phyloP scores from a whole-genome alignment of 2,888 invertebrate genomes.

The Macroteleia sp. region DNA sequence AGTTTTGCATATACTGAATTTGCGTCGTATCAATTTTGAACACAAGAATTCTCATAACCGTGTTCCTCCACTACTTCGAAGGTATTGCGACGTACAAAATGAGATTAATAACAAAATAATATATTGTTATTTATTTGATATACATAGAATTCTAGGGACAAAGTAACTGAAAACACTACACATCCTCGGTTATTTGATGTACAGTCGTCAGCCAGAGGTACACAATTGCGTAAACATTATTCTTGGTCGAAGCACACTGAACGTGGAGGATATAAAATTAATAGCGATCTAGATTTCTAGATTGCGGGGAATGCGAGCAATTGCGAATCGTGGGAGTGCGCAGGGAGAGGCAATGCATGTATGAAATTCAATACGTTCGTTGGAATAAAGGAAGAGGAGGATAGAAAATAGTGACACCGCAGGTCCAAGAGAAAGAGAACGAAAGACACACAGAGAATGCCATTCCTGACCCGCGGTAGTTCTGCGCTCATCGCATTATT shows the following conservation, averaged over 20 bases:
- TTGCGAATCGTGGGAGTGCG: slow-evolving; percentile 81
- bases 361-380: slow-evolving; percentile 81
- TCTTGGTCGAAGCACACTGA: slow-evolving; percentile 59
- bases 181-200: slow-evolving; percentile 36
- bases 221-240: slow-evolving; percentile 61
- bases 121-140: slow-evolving; percentile 32
- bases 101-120: slow-evolving; percentile 30
- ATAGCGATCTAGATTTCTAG: slow-evolving; percentile 83
- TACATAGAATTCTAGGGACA: background rate
- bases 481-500: slow-evolving; percentile 80
- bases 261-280: slow-evolving; percentile 79
- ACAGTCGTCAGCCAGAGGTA: slow-evolving; percentile 53
- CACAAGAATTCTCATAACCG: slow-evolving; percentile 29
- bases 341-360: slow-evolving; percentile 72
- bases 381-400: slow-evolving; percentile 62
- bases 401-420: slow-evolving; percentile 43
- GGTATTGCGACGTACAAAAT: background rate
- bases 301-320: slow-evolving; percentile 82
- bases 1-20: slow-evolving; percentile 13
- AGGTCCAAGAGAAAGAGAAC: slow-evolving; percentile 62
- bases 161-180: slow-evolving; percentile 26
- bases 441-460: slow-evolving; percentile 74
- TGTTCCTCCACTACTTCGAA: background rate
- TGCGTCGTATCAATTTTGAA: slow-evolving; percentile 24
- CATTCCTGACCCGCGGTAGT: slow-evolving; percentile 79